Evolutionary conservation across 2,797 vertebrate species (phyloP).

Genomic region (Mionectes olivaceus): DNA sequence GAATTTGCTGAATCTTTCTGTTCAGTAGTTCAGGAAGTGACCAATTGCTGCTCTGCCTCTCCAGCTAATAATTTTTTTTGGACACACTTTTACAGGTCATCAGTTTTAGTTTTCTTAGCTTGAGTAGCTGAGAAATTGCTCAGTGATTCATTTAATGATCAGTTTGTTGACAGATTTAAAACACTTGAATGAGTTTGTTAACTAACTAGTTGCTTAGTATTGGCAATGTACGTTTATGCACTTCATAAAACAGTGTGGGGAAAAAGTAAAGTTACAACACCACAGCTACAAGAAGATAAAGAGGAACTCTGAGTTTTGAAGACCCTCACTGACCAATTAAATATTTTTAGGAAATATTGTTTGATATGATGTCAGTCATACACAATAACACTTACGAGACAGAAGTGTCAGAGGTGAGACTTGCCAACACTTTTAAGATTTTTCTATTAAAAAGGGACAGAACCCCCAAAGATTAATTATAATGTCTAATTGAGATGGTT

Average conservation of each 20-base stretch:
- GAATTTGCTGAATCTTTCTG: not conserved
- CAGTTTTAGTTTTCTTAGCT: constrained; percentile 2
- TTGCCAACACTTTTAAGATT: not conserved
- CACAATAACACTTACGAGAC: not conserved
- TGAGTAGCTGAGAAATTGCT: constrained; percentile 38
- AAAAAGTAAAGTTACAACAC: not conserved
- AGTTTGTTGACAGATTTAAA: constrained; percentile 20
- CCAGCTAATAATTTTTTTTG: not conserved
- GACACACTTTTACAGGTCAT: constrained; percentile 35
- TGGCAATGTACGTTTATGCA: not conserved
- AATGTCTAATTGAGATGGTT: not conserved
- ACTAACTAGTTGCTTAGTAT: not conserved
- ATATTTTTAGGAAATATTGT: not conserved
- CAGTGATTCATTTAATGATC: constrained; percentile 34
- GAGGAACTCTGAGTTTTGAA: not conserved
- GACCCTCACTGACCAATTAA: not conserved
- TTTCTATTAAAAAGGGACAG: not conserved
- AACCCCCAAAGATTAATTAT: not conserved
- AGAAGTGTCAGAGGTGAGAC: not conserved
- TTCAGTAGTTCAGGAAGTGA: not conserved
- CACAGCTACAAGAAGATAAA: not conserved
- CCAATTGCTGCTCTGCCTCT: not conserved
- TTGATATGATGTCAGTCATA: not conserved
- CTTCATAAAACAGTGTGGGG: not conserved
- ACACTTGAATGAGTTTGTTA: constrained; percentile 2